Evolutionary conservation across 2,113 vertebrate genomes (phyloP).

Genomic region (Tupaia chinensis): DNA sequence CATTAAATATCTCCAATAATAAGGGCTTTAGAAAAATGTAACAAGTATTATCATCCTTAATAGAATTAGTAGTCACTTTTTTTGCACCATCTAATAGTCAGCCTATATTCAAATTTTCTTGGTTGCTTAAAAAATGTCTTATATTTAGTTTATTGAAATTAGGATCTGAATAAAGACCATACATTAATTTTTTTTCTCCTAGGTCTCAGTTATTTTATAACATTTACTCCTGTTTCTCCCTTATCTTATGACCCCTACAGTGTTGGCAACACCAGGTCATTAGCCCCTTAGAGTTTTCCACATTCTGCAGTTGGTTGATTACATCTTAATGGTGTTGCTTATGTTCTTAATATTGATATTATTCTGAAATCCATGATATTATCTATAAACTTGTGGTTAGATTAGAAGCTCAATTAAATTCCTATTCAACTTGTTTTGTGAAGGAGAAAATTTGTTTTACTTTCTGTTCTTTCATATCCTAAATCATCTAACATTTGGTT

Average conservation of each 20-base stretch:
- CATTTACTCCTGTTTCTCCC: not conserved
- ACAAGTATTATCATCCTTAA: not conserved
- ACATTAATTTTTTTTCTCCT: not conserved
- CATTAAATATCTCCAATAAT: not conserved
- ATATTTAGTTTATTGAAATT: not conserved
- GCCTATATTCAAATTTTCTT: not conserved
- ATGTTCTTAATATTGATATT: not conserved
- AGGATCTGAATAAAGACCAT: not conserved
- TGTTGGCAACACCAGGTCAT: not conserved
- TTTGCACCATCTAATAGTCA: not conserved
- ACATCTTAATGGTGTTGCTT: not conserved
- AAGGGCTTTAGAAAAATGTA: not conserved
- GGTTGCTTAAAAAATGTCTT: not conserved
- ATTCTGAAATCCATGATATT: not conserved
- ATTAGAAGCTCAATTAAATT: slow-evolving; percentile 30
- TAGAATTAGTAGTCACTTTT: not conserved
- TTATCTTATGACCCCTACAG: not conserved
- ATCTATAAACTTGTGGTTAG: not conserved
- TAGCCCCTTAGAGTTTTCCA: not conserved
- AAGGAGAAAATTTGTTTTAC: not conserved
- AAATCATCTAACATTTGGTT: not conserved
- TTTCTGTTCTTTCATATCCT: not conserved
- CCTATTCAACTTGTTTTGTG: slow-evolving; percentile 9
- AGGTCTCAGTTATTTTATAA: slow-evolving; percentile 12
- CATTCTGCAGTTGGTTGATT: not conserved